These are phyloP conservation scores for Andrena chrysosceles DNA, from an alignment of 2,888 invertebrate species.

Conservation along the genomic window DNA sequence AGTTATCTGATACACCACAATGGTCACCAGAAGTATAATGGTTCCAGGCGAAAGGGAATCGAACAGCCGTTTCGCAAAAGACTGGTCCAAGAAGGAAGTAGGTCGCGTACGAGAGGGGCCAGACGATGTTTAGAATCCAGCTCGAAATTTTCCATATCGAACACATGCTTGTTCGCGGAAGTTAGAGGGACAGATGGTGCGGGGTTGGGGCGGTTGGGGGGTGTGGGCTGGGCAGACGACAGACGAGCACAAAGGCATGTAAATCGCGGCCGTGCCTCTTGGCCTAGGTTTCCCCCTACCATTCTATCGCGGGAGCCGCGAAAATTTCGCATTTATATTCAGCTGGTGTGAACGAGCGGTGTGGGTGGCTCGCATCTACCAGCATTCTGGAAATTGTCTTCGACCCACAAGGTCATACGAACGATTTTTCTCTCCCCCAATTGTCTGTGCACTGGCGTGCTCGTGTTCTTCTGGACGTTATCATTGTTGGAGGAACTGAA, in stretches of 20 bases:
- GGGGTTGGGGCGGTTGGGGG: background rate
- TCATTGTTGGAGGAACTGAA: slow-evolving; percentile 3
- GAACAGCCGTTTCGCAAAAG: background rate
- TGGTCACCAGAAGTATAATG: background rate
- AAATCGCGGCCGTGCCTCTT: slow-evolving; percentile 50
- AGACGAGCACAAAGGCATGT: slow-evolving; percentile 65
- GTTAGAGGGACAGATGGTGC: slow-evolving; percentile 6
- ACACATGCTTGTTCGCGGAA: slow-evolving; percentile 43
- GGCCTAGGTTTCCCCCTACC: slow-evolving; percentile 16
- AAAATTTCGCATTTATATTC: slow-evolving; percentile 72
- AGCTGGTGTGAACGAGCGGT: slow-evolving; percentile 39
- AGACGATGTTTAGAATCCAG: slow-evolving; percentile 23
- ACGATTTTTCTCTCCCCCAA: slow-evolving; percentile 24
- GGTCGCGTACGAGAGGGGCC: slow-evolving; percentile 19
- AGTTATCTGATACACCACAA: background rate
- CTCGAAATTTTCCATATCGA: slow-evolving; percentile 53
- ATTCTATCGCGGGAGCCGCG: slow-evolving; percentile 11
- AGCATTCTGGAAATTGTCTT: slow-evolving; percentile 58
- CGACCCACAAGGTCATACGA: slow-evolving; percentile 54
- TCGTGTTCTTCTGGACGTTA: background rate
- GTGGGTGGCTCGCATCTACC: slow-evolving; percentile 26
- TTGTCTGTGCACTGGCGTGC: too few relatives aligned
- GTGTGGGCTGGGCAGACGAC: background rate
- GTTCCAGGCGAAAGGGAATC: background rate
- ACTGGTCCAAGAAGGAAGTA: slow-evolving; percentile 12